These are phyloP conservation scores for Phrynosoma blainvillii DNA, from an alignment of 2,113 vertebrate genomes.

Conservation along the genomic window DNA sequence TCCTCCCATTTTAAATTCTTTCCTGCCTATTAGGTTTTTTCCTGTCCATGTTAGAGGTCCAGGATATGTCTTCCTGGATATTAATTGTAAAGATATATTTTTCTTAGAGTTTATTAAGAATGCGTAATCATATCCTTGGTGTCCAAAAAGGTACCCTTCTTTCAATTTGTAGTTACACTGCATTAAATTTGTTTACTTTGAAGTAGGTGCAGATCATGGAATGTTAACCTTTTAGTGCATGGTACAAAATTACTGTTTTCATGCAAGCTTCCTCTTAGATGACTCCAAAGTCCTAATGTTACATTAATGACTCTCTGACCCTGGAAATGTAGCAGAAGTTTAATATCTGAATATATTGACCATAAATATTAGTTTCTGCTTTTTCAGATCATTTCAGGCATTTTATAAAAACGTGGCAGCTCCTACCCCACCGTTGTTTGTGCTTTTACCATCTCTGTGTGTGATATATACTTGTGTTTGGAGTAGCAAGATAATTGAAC, in stretches of 20 bases:
- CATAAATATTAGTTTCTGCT: slow-evolving; percentile 31
- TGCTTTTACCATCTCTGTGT: neutral
- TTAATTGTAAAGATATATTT: neutral
- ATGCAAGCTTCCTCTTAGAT: slow-evolving; percentile 24
- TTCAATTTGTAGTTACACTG: fast-evolving
- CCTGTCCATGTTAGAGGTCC: fast-evolving
- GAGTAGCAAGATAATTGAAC: neutral
- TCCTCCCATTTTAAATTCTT: neutral
- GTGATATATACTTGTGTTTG: neutral
- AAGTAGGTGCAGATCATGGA: neutral
- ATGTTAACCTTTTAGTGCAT: neutral
- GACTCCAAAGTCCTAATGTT: slow-evolving; percentile 29
- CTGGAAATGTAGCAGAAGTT: neutral
- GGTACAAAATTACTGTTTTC: slow-evolving; percentile 30
- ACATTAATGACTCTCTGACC: slow-evolving; percentile 11
- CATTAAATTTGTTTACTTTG: fast-evolving
- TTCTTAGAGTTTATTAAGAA: neutral
- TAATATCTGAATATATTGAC: neutral
- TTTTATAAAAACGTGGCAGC: neutral
- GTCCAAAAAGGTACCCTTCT: neutral
- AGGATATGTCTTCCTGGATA: fast-evolving
- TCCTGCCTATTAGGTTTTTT: neutral
- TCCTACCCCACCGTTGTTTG: fast-evolving
- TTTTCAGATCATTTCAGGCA: neutral
- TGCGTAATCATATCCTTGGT: fast-evolving